Base-by-base conservation (phyloP, 2,113 vertebrate species). In the Piliocolobus tephrosceles region DNA sequence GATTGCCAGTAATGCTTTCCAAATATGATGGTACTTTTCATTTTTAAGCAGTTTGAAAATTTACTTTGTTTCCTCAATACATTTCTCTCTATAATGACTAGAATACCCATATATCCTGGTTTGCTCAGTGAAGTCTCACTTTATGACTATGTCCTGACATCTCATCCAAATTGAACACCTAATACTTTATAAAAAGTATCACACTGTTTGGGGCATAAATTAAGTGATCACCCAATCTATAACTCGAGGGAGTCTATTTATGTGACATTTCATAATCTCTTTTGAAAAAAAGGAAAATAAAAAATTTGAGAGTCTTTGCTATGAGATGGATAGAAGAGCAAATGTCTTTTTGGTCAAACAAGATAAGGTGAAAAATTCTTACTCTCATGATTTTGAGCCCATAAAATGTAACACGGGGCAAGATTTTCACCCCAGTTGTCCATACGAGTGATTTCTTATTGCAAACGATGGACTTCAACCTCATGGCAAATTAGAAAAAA, bases 391-490 rank as follows among this genome's bases (percentile, higher is more conserved):
- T 91, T 92, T 85, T 73, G 85, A 85, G 64, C 23, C 55, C 50
- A 90, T 94, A 64, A 91, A 94, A 78, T 79, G 32, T 94, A 78
- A 97, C 58, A 73, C n/a, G 32, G 78, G 85, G 50, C 68, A 16
- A 68, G 55, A 78, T 23, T 96, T 72, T 97, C 84, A 80, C 87
- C 88, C 94, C 22, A 32, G 35, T 72, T 92, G 94, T 97, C 94
- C 55, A 61, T 72, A 84, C 82, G 83, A 90, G 35, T 97, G 90
- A 94, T 96, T 97, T 97, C 91, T 96, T 97, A 78, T 88, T 61
- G 38, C 30, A 55, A 90, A 40, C 90, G 40, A 10, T 47, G 27
- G 88, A 91, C 61, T 97, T 96, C 89, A 96, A 79, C 52, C 1
- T 92, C 90, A 58, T 94, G 72, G 85, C 47, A 92, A 97, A 86